phyloP scores from a whole-genome alignment of 1,140 invertebrate genomes.

The Lordiphosa stackelbergi region DNA sequence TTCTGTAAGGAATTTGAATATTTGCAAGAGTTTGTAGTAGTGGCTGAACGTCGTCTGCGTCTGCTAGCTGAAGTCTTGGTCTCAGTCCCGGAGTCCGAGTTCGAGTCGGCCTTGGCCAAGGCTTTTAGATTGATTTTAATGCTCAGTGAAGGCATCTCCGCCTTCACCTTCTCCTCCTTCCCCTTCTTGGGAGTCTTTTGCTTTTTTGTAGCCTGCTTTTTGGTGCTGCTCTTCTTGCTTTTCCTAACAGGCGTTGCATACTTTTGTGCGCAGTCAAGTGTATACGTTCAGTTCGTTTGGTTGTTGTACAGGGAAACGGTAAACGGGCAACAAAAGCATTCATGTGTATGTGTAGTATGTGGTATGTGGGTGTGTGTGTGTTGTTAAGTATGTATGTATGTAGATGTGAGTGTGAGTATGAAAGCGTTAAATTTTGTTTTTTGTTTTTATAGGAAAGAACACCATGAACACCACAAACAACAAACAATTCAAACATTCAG shows the following conservation, averaged over 20 bases:
- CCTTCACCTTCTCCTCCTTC: slow-evolving; percentile 3
- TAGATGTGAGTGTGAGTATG: slow-evolving; percentile 49
- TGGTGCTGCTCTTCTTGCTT: slow-evolving; percentile 39
- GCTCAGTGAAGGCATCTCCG: slow-evolving; percentile 20
- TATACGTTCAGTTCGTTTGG: slow-evolving; percentile 10
- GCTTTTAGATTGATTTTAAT: slow-evolving; percentile 64
- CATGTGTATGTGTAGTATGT: slow-evolving; percentile 25
- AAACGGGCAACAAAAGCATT: slow-evolving; percentile 64
- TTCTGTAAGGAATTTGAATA: slow-evolving; percentile 84
- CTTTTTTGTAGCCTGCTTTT: slow-evolving; percentile 49
- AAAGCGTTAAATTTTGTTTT: slow-evolving; percentile 64
- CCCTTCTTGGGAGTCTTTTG: background rate
- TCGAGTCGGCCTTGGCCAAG: slow-evolving; percentile 18
- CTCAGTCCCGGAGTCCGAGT: slow-evolving; percentile 7
- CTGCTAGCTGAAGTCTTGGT: slow-evolving; percentile 12
- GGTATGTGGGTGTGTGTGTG: slow-evolving; percentile 15
- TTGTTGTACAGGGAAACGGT: slow-evolving; percentile 43
- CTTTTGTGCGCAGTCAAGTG: slow-evolving; percentile 44
- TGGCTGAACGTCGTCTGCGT: slow-evolving; percentile 52
- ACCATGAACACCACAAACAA: slow-evolving; percentile 73
- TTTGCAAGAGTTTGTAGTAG: slow-evolving; percentile 72
- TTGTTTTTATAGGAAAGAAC: slow-evolving; percentile 45
- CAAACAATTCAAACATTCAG: slow-evolving; percentile 74
- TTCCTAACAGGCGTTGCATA: slow-evolving; percentile 57
- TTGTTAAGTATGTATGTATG: slow-evolving; percentile 15